phyloP scores from a whole-genome alignment of 2,888 invertebrate genomes.

The Agriopis aurantiaria region DNA sequence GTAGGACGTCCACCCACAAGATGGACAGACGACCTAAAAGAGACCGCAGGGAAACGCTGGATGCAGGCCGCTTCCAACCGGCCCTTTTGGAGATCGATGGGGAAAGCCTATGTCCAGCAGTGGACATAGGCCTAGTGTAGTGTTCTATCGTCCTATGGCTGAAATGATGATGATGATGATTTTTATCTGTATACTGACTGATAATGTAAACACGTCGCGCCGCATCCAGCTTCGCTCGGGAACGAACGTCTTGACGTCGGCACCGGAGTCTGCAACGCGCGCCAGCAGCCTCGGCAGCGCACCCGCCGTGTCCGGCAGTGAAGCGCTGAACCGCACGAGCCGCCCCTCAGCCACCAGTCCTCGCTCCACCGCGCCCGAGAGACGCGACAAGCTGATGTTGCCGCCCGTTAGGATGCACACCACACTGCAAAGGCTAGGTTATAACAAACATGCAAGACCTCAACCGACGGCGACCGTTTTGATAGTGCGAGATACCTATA shows the following conservation, averaged over 20 bases:
- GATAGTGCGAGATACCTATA: too few species aligned
- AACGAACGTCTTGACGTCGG: constrained; percentile 95
- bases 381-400: constrained; percentile 94
- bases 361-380: constrained; percentile 93
- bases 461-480: too few species aligned
- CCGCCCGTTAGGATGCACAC: constrained; percentile 93
- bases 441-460: too few species aligned
- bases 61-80: too few species aligned
- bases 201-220: constrained; percentile 89
- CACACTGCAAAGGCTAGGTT: constrained; percentile 83
- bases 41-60: too few species aligned
- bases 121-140: too few species aligned
- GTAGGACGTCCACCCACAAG: too few species aligned
- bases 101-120: too few species aligned
- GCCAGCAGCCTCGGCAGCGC: constrained; percentile 93
- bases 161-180: too few species aligned
- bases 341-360: constrained; percentile 94
- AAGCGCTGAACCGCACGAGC: constrained; percentile 73
- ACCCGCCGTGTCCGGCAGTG: constrained; percentile 92
- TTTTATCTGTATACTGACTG: constrained; percentile 43
- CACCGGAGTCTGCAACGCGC: constrained; percentile 89
- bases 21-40: too few species aligned
- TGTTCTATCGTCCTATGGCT: too few species aligned
- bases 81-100: too few species aligned
- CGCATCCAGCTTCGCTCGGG: constrained; percentile 96